phyloP scores from a whole-genome alignment of 2,113 vertebrate genomes.

The Puntigrus tetrazona region DNA sequence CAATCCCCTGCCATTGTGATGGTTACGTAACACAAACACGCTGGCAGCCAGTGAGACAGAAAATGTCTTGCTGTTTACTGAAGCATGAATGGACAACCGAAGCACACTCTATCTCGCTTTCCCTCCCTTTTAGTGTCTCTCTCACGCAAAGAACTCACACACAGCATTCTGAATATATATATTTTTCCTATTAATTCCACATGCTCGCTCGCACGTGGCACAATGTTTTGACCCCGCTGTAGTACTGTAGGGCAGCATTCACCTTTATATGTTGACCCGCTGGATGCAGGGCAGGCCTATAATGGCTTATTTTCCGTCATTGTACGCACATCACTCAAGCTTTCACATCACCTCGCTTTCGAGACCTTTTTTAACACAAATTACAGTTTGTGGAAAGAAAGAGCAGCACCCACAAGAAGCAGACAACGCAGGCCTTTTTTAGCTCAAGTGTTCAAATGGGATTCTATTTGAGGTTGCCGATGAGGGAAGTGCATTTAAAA shows the following conservation, averaged over 20 bases:
- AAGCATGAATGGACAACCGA: constrained; percentile 72
- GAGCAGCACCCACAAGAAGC: background rate
- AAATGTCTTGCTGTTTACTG: constrained; percentile 75
- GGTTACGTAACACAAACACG: constrained; percentile 73
- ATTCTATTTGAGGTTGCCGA: constrained; percentile 6
- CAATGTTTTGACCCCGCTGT: constrained; percentile 64
- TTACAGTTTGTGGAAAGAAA: constrained; percentile 18
- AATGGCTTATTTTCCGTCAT: background rate
- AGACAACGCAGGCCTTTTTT: background rate
- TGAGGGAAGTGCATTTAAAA: background rate
- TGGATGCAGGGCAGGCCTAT: background rate
- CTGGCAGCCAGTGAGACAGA: constrained; percentile 73
- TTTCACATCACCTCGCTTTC: background rate
- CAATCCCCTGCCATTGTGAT: constrained; percentile 67
- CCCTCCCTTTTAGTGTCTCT: constrained; percentile 3
- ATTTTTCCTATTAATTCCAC: constrained; percentile 68
- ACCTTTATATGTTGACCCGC: constrained; percentile 42
- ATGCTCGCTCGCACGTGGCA: constrained; percentile 71
- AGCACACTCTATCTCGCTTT: constrained; percentile 43
- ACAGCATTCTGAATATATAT: constrained; percentile 69
- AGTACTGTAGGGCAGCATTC: constrained; percentile 52
- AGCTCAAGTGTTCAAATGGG: background rate
- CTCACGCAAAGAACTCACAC: constrained; percentile 25
- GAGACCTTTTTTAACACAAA: constrained; percentile 36
- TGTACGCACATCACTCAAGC: background rate